Evolutionary conservation across 2,113 vertebrate species (phyloP).

Genomic region (Burhinus bistriatus): DNA sequence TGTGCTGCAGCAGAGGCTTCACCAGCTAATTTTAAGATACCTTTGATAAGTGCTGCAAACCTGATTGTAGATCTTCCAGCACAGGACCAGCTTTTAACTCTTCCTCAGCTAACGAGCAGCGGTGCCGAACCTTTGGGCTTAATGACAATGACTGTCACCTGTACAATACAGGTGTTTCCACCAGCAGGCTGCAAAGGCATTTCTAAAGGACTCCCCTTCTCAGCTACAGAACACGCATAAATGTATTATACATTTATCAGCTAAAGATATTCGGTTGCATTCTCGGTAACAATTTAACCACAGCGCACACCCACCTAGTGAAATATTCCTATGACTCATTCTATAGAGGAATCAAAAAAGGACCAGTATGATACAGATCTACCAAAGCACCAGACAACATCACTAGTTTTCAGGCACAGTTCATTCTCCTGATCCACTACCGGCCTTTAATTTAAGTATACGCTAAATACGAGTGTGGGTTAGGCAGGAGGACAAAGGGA

Average conservation of each 20-base stretch:
- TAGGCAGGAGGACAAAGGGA: neutral
- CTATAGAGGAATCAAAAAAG: neutral
- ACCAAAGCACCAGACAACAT: fast-evolving
- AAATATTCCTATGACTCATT: fast-evolving
- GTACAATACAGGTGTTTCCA: neutral
- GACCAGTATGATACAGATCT: fast-evolving
- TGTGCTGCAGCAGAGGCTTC: neutral
- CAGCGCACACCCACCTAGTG: neutral
- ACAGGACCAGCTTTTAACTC: fast-evolving
- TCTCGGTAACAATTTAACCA: neutral
- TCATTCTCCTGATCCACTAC: fast-evolving
- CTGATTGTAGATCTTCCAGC: neutral
- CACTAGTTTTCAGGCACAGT: fast-evolving
- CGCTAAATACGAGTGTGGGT: fast-evolving
- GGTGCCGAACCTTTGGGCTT: too few species aligned
- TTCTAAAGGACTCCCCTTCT: neutral
- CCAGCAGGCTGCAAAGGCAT: neutral
- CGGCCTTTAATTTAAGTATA: neutral
- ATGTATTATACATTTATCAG: fast-evolving
- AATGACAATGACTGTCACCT: fast-evolving
- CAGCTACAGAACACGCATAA: fast-evolving
- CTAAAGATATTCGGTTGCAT: fast-evolving
- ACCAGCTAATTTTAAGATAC: neutral
- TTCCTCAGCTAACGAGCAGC: fast-evolving
- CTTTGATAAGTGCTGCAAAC: neutral